Evolutionary conservation across 2,888 invertebrate species (phyloP).

Genomic region (Lobophora halterata): DNA sequence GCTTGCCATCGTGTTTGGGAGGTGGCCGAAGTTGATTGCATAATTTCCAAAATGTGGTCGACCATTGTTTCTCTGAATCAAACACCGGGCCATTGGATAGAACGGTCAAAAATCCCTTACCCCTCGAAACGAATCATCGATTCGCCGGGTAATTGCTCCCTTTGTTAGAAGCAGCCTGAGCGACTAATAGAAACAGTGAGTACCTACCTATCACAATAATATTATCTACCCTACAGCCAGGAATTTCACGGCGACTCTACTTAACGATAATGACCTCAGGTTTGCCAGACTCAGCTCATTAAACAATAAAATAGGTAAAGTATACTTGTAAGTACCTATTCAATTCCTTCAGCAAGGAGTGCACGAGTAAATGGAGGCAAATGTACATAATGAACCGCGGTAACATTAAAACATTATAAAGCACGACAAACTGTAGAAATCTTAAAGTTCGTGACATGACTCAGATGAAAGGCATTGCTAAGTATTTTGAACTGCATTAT

Average conservation of each 20-base stretch:
- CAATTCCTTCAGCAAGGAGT: constrained; percentile 6
- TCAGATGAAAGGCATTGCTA: constrained; percentile 17
- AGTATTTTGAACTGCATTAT: constrained; percentile 26
- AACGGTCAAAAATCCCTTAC: constrained; percentile 17
- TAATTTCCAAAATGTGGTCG: constrained; percentile 11
- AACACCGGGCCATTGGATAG: constrained; percentile 7
- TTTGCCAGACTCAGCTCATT: constrained; percentile 8
- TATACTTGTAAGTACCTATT: too few species aligned
- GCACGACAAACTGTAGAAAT: constrained; percentile 5
- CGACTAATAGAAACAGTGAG: constrained; percentile 25
- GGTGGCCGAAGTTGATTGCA: constrained; percentile 8
- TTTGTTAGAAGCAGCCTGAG: constrained; percentile 40
- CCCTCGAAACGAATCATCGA: constrained; percentile 39
- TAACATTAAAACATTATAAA: constrained; percentile 22
- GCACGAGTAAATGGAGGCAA: constrained; percentile 16
- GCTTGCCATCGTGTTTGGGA: neutral
- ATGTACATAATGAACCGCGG: constrained; percentile 18
- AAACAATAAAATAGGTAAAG: constrained; percentile 21
- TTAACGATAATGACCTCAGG: constrained; percentile 27
- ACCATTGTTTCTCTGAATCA: constrained; percentile 7
- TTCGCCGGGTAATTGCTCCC: constrained; percentile 33
- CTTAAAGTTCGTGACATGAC: constrained; percentile 25
- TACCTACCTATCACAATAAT: constrained; percentile 36
- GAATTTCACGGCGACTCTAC: constrained; percentile 37
- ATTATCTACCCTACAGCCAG: constrained; percentile 21